These are phyloP conservation scores for Drosophila testacea DNA, from an alignment of 2,888 invertebrate genomes.

Conservation along the genomic window DNA sequence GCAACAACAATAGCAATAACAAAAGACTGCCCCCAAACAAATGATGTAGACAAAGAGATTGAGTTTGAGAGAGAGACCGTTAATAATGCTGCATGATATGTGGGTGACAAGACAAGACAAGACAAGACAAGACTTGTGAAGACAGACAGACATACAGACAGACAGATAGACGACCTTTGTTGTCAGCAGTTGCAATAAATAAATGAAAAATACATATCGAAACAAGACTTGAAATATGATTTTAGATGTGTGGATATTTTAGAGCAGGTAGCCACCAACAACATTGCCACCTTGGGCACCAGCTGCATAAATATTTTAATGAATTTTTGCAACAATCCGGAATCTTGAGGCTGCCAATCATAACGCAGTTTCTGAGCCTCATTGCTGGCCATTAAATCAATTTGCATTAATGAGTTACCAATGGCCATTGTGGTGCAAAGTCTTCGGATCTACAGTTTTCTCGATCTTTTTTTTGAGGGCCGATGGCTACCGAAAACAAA, in stretches of 20 bases:
- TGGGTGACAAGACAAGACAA: slow-evolving; percentile 55
- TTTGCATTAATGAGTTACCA: slow-evolving; percentile 71
- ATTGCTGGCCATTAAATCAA: slow-evolving; percentile 50
- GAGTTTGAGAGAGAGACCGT: slow-evolving; percentile 19
- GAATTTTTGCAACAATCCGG: slow-evolving; percentile 46
- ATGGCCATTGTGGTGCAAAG: slow-evolving; percentile 30
- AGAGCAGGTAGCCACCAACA: slow-evolving; percentile 52
- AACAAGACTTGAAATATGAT: slow-evolving; percentile 38
- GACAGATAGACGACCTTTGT: slow-evolving; percentile 50
- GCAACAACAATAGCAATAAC: not conserved
- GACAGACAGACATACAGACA: not conserved
- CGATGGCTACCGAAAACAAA: slow-evolving; percentile 44
- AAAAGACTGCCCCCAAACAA: too few relatives aligned
- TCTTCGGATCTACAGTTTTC: not conserved
- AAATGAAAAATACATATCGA: slow-evolving; percentile 44
- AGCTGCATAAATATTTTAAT: slow-evolving; percentile 38
- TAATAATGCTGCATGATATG: slow-evolving; percentile 45
- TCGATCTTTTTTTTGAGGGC: slow-evolving; percentile 22
- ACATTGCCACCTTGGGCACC: slow-evolving; percentile 25
- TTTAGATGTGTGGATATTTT: slow-evolving; percentile 57
- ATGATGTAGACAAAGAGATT: not conserved
- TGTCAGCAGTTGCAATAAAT: slow-evolving; percentile 63
- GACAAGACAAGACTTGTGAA: slow-evolving; percentile 2
- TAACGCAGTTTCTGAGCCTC: slow-evolving; percentile 44
- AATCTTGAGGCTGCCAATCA: slow-evolving; percentile 53